These are phyloP conservation scores for Panulirus ornatus DNA, from an alignment of 1,140 invertebrate genomes.

Conservation along the genomic window DNA sequence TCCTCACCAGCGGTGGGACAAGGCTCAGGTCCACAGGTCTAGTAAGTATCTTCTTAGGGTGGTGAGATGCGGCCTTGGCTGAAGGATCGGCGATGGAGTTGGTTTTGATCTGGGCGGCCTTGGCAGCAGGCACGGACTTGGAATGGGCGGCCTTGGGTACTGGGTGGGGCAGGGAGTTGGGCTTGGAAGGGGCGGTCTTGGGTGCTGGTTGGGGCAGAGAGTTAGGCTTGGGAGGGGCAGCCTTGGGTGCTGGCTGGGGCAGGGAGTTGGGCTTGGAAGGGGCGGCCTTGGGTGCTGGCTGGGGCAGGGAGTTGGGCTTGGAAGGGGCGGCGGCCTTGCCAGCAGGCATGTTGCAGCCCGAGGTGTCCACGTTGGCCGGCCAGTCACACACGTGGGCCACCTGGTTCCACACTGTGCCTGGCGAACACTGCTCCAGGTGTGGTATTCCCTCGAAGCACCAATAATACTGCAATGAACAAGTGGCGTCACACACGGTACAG, in stretches of 20 bases:
- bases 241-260: background rate
- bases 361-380: conserved; percentile 73
- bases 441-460: conserved; percentile 77
- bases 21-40: too few relatives aligned
- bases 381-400: conserved; percentile 71
- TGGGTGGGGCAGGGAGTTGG: background rate
- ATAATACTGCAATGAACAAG: conserved; percentile 75
- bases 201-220: too few relatives aligned
- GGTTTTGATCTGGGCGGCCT: background rate
- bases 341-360: conserved; percentile 61
- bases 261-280: background rate
- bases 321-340: background rate
- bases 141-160: background rate
- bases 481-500: too few relatives aligned
- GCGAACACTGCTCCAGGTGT: conserved; percentile 75
- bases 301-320: background rate
- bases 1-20: conserved; percentile 18
- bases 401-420: conserved; percentile 76
- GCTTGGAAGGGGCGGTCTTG: too few relatives aligned
- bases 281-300: background rate
- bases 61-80: background rate
- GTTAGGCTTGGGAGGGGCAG: background rate
- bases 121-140: background rate
- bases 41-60: too few relatives aligned
- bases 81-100: too few relatives aligned